phyloP scores from a whole-genome alignment of 2,113 vertebrate genomes.

The Neolamprologus falcicula region DNA sequence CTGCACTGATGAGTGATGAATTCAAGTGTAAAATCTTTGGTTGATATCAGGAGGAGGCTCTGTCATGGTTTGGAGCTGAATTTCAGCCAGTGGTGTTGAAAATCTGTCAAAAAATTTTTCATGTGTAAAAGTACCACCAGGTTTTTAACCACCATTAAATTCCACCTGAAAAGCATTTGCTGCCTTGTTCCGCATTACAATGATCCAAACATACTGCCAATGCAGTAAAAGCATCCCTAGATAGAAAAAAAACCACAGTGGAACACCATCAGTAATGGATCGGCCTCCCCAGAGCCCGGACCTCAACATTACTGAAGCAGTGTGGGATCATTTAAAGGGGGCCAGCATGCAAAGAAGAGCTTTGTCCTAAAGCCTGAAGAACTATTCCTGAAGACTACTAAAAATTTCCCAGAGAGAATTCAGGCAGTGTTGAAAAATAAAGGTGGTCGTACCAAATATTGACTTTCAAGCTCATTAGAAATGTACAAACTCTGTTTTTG shows the following conservation, averaged over 20 bases:
- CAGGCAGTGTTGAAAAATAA: not conserved
- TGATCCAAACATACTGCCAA: not conserved
- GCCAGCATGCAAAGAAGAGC: not conserved
- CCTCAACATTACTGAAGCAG: not conserved
- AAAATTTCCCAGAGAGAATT: not conserved
- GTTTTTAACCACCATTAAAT: not conserved
- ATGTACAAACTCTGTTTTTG: not conserved
- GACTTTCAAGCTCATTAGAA: not conserved
- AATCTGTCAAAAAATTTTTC: not conserved
- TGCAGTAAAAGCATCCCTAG: not conserved
- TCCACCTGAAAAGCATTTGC: not conserved
- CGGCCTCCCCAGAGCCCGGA: fast-evolving
- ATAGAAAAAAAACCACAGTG: not conserved
- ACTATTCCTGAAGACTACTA: not conserved
- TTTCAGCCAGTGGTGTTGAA: not conserved
- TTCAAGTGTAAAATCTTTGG: fast-evolving
- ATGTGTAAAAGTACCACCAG: not conserved
- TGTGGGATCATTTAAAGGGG: not conserved
- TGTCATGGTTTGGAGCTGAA: not conserved
- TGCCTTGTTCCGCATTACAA: not conserved
- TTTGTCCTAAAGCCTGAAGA: not conserved
- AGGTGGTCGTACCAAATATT: not conserved
- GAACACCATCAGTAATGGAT: not conserved
- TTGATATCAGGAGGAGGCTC: not conserved
- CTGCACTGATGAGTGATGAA: not conserved